Evolutionary conservation across 2,113 vertebrate species (phyloP), one percentile per base, ranked within the genome.

Genomic region (Centrocercus urophasianus): DNA sequence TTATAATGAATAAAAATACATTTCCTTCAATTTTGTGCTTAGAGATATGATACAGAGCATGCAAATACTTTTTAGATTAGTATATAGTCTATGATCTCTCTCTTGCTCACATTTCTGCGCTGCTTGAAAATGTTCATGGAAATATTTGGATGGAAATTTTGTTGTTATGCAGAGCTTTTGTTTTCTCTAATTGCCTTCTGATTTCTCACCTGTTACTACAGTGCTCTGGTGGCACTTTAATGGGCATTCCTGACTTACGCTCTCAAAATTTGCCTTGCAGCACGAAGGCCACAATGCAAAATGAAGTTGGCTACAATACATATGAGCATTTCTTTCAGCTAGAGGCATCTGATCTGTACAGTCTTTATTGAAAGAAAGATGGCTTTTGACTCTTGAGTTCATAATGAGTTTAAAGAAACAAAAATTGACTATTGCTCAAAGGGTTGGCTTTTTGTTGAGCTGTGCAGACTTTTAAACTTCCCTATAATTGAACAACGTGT

Each of bases 391-490:
- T 24, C 20, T 47, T 10, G 63, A 64, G 67, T 61, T 84, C 59
- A 28, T 59, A 50, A 71, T 57, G 34, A 88, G 50, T 63, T 94
- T 77, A 71, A 67, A 85, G 89, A 69, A 94, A 69, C 34, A 50
- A 85, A 77, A 74, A 34, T 38, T 20, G 0, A 30, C 16, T 77
- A 15, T 59, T 79, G 70, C 67, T 81, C 57, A 54, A 91, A 85
- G 16, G 34, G 65, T 3, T 21, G 12, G 34, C 8, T 92, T 94
- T 83, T 89, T 10, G 50, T 80, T 54, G 59, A 78, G 64, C 65
- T 69, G 13, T 74, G 63, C 57, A 89, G 85, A 52, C 42, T 84
- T 76, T 80, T 67, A 25, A 86, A 75, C 69, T 77, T 76, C 6
- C 17, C 27, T 56, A n/a, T 84, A 94, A 83, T 80, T 78, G 65